Base-by-base conservation (phyloP, 2,888 invertebrate species). In the Epirrhoe alternata region DNA sequence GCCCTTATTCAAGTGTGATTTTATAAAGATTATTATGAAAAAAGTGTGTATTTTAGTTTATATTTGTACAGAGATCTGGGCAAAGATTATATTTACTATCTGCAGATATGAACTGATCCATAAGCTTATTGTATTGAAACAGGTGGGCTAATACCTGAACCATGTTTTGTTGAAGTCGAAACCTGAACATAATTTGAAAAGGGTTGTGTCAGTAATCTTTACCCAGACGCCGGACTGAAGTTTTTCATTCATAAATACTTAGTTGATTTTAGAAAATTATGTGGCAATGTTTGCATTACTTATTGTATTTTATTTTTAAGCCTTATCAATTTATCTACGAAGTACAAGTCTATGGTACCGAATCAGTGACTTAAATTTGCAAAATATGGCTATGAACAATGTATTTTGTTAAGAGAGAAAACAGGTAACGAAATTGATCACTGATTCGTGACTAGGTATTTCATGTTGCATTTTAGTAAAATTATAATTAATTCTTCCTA, bases 201-300 rank as follows among this genome's bases (percentile, higher is more conserved):
- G 33, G 33, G 33, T 33, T 5, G 33, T 33, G 38, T 42, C 10
- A 42, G 42, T 47, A 14, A 60, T 56, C 54, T 49, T 63, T 54
- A 1, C 61, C 49, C 63, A 61, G 58, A 60, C 54, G 12, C 17
- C 38, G 42, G 66, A 73, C 73, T 77, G 76, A 75, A 66, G 69
- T 74, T 73, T 72, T 67, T 69, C 67, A 75, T 69, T 65, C 71
- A 68, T 72, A 70, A 47, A 47, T 51, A 30, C 54, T 14, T 61
- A 45, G 55, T 73, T 76, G 69, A 71, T 71, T 14, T 45, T 71
- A 70, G 72, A 67, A 73, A 74, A 78, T 74, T 75, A 76, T 77
- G 76, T 78, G 70, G 76, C 72, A 76, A 76, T 76, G 69, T 74
- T 73, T 74, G 73, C 74, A 71, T 60, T 60, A 57, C 51, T 57